Base-by-base conservation (phyloP, 2,797 vertebrate species). In the Melanotaenia nigrans region DNA sequence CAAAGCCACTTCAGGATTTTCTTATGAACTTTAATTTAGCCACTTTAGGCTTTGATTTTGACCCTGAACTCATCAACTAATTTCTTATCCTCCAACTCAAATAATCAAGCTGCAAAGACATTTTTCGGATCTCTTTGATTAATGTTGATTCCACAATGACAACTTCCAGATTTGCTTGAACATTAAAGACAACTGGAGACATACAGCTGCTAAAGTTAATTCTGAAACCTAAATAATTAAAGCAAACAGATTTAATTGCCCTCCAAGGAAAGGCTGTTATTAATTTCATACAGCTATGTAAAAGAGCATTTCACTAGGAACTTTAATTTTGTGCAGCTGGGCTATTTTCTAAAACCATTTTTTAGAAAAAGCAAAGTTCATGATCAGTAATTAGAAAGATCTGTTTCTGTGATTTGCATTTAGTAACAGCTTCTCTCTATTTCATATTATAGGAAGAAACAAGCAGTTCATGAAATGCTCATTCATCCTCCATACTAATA, bases 341-440 rank as follows among this genome's bases (percentile, higher is more conserved):
- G 5, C 20, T 49, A 49, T 49, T 49, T 49, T n/a, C 5, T 42
- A 42, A 42, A 42, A 18, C 16, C 3, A 5, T 5, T 42, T 42
- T 42, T 42, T 42, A 49, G 45, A 49, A 20, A 47, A 20, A 16
- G 12, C 14, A 3, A 42, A 18, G 13, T 42, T 42, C 16, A 14
- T 42, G 40, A 47, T 47, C 18, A 47, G 42, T 7, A 47, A 47
- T 47, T 47, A 47, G 28, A 54, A 14, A 61, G 10, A 25, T 30
- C 22, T 28, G 5, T 57, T 55, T 45, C 9, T 51, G 18, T 35
- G 13, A 45, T 76, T 62, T 62, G 56, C 30, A 61, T 70, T 71
- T 25, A 56, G 64, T 30, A 42, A 9, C 28, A 54, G 33, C 30
- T 53, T 42, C 45, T 49, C 14, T 40, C 18, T 24, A 20, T 10